Conservation (phyloP, 2,797 vertebrate genomes). For the Myripristis jacobus region DNA sequence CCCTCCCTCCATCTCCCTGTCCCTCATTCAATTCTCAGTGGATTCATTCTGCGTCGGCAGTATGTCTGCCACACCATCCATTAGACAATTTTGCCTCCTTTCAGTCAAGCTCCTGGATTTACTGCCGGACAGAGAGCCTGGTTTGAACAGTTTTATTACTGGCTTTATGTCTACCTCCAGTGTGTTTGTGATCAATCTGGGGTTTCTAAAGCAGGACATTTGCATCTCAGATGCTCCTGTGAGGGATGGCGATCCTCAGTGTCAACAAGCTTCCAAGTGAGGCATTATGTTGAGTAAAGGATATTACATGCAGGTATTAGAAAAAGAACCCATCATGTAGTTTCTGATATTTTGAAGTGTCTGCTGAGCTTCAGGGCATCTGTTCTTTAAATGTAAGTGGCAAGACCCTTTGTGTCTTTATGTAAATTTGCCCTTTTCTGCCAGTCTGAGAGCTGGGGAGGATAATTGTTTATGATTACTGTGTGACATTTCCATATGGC, state of each 20-base stretch:
- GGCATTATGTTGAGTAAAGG: conserved; percentile 9
- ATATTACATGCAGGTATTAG: conserved; percentile 41
- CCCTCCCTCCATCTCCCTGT: conserved; percentile 32
- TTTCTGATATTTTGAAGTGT: conserved; percentile 38
- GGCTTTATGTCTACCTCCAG: conserved; percentile 38
- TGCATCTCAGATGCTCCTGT: conserved; percentile 21
- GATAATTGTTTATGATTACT: conserved; percentile 82
- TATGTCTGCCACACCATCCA: conserved; percentile 70
- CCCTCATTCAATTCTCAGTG: conserved; percentile 53
- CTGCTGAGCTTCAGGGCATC: conserved; percentile 37
- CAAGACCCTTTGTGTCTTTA: conserved; percentile 71
- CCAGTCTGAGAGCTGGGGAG: conserved; percentile 62
- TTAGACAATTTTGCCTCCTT: conserved; percentile 66
- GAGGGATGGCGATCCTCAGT: conserved; percentile 17
- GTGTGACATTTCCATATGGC: conserved; percentile 82
- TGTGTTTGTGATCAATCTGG: conserved; percentile 37
- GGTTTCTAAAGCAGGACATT: conserved; percentile 24
- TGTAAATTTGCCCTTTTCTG: conserved; percentile 80
- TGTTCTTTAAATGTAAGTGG: conserved; percentile 48
- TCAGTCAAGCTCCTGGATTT: conserved; percentile 67
- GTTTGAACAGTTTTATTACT: conserved; percentile 58
- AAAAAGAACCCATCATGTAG: conserved; percentile 27
- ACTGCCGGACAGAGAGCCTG: conserved; percentile 49
- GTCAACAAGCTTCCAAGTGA: conserved; percentile 5
- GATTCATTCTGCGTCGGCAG: conserved; percentile 56